Conservation (phyloP, 2,797 vertebrate genomes). For the Schizothorax lantsangensis region DNA sequence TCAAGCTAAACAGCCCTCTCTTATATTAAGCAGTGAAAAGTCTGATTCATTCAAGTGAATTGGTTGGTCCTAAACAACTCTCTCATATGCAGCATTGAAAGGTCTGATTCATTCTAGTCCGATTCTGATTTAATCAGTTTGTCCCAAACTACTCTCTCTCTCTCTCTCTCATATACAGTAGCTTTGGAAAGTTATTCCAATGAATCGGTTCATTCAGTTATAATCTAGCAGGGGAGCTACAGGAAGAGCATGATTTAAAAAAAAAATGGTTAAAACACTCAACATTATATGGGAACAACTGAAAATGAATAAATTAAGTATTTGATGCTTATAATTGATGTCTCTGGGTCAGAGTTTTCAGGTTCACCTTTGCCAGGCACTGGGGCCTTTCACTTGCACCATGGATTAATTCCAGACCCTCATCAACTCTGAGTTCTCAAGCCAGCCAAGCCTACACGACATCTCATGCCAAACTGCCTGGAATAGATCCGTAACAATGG, state of each 20-base stretch:
- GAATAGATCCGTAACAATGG: slow-evolving; percentile 55
- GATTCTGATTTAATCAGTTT: neutral
- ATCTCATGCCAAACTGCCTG: slow-evolving; percentile 53
- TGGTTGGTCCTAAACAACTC: neutral
- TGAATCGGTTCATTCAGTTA: neutral
- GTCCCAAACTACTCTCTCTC: neutral
- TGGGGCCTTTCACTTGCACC: slow-evolving; percentile 44
- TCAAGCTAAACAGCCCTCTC: neutral
- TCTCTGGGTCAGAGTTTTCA: neutral
- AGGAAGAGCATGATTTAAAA: neutral
- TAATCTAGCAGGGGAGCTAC: neutral
- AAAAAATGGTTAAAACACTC: neutral
- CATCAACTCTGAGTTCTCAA: slow-evolving; percentile 33
- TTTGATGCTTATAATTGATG: neutral
- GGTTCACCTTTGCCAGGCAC: slow-evolving; percentile 30
- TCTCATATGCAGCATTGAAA: neutral
- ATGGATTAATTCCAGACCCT: slow-evolving; percentile 46
- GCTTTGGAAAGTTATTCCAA: neutral
- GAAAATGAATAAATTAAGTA: neutral
- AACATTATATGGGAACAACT: neutral
- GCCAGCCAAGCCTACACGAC: slow-evolving; percentile 50
- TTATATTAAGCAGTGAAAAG: neutral
- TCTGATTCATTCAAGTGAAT: neutral
- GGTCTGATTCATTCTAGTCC: neutral
- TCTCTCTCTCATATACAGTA: neutral